Percentiles rank a stretch among this genome's conserved stretches.
phyloP scores from a whole-genome alignment of 2,113 vertebrate genomes.

The Anolis carolinensis region DNA sequence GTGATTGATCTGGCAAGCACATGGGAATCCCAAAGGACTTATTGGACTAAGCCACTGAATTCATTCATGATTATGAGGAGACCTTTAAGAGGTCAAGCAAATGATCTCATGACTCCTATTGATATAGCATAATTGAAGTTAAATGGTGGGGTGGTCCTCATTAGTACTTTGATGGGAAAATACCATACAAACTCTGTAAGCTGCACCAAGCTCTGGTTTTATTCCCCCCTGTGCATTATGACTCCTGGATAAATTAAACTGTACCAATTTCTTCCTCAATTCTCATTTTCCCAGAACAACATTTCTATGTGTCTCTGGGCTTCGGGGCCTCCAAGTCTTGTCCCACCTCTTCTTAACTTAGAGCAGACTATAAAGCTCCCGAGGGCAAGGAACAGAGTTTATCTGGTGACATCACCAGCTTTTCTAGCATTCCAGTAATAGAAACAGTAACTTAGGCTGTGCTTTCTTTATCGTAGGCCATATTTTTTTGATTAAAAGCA shows the following conservation, averaged over 20 bases:
- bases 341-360: not conserved
- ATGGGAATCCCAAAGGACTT: not conserved
- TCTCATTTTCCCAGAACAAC: not conserved
- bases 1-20: not conserved
- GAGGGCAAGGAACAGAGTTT: slow-evolving; percentile 31
- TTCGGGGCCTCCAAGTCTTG: not conserved
- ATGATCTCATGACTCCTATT: not conserved
- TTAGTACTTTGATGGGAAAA: not conserved
- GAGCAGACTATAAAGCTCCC: not conserved
- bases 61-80: not conserved
- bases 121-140: not conserved
- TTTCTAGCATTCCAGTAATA: slow-evolving; percentile 59
- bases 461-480: slow-evolving; percentile 60
- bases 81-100: not conserved
- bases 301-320: not conserved
- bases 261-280: not conserved
- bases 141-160: not conserved
- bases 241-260: no score
- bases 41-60: not conserved
- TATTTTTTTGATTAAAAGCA: slow-evolving; percentile 74
- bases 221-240: not conserved
- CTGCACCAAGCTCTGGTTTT: not conserved
- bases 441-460: slow-evolving; percentile 65
- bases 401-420: slow-evolving; percentile 63
- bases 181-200: not conserved